Evolutionary conservation across 1,140 invertebrate species (phyloP).

Genomic region (Gonioctena quinquepunctata): DNA sequence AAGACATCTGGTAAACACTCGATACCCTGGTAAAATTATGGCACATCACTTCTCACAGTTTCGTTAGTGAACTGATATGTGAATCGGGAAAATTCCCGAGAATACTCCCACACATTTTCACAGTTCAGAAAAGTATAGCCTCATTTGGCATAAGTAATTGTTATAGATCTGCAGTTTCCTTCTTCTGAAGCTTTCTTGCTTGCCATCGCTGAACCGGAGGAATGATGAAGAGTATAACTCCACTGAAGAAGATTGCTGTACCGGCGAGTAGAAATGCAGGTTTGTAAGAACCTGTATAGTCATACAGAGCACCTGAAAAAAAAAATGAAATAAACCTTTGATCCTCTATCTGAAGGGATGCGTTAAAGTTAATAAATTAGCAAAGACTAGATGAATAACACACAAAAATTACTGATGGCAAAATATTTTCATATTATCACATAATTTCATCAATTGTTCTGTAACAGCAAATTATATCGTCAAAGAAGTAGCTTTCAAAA

Average conservation of each 20-base stretch:
- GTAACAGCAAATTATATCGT: no score
- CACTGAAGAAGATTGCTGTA: constrained; percentile 80
- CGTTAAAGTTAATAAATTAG: no score
- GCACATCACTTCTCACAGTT: constrained; percentile 6
- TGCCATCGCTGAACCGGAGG: constrained; percentile 71
- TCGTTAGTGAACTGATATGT: constrained; percentile 13
- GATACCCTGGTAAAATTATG: not conserved
- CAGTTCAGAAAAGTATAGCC: no score
- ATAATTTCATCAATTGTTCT: no score
- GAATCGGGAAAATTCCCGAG: constrained; percentile 18
- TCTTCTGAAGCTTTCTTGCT: constrained; percentile 32
- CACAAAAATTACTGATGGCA: no score
- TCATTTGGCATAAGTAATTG: constrained; percentile 37
- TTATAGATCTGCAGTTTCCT: constrained; percentile 30
- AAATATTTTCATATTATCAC: no score
- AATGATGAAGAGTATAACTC: constrained; percentile 85
- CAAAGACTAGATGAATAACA: no score
- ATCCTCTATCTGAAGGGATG: no score
- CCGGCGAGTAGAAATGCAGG: constrained; percentile 85
- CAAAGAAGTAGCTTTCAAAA: no score
- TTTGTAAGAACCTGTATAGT: constrained; percentile 76
- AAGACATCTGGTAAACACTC: not conserved
- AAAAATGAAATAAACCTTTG: no score
- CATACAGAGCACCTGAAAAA: constrained; percentile 80
- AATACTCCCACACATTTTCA: no score